Evolutionary conservation across 2,113 vertebrate species (phyloP), one percentile per base, ranked within the genome.

Genomic region (Saguinus imperator): DNA sequence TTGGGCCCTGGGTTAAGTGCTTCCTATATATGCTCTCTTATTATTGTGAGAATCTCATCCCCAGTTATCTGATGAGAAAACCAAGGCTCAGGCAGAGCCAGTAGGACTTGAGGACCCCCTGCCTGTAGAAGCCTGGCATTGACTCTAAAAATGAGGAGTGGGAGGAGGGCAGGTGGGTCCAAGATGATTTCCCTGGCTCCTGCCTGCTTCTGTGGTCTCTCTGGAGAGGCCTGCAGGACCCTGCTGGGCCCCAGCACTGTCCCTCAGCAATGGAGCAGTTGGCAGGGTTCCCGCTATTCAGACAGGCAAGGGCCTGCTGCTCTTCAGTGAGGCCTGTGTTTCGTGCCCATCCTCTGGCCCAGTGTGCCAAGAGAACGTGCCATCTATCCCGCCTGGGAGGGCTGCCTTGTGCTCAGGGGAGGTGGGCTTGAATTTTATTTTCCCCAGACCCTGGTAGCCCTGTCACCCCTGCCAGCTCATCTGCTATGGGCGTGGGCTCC

Each of bases 361-460:
- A 95, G 98, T 97, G 96, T 97, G 97, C 98, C 7, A 13, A 98
- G 98, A 97, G 95, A 98, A 98, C 3, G 94, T 98, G 97, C 98
- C 92, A 97, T 98, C 98, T 64, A 97, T 98, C 98, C 98, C 98
- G 97, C 98, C 98, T 97, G 98, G 98, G 98, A 98, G 96, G 98
- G 97, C 98, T 98, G 98, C 99, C 99, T 99, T 99, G 99, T 98
- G 98, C 98, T 98, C 4, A 99, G 99, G 98, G 99, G 98, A 98
- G 98, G 99, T 98, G 98, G 98, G 99, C 99, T 99, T 98, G 99
- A 99, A 99, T 99, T 99, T 99, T 99, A 99, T 99, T 99, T 99
- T 13, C 32, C 32, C 14, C 6, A 64, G 61, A 12, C 61, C 61
- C 61, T 29, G 61, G 61, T 64, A 64, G 27, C 27, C 66, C 66